phyloP scores from a whole-genome alignment of 2,888 invertebrate species.

The Mythimna impura region DNA sequence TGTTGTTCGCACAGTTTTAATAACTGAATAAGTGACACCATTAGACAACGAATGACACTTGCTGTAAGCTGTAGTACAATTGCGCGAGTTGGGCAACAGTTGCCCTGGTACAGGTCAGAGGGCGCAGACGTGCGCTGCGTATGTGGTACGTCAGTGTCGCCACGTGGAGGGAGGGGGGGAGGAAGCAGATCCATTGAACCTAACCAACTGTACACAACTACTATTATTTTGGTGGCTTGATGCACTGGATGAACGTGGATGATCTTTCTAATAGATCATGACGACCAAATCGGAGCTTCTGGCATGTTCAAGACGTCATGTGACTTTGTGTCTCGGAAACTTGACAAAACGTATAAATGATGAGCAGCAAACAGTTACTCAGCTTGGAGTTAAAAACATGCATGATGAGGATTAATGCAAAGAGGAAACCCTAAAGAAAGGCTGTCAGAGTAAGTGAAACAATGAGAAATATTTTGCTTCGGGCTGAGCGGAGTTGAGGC shows the following conservation, averaged over 20 bases:
- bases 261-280: not conserved
- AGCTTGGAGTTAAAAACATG: not conserved
- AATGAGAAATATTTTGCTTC: not conserved
- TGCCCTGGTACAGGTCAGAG: constrained; percentile 13
- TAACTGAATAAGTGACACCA: not conserved
- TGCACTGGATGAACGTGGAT: not conserved
- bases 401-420: not conserved
- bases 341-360: not conserved
- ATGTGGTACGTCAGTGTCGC: not conserved
- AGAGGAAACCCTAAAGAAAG: not conserved
- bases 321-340: not conserved
- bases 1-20: not conserved
- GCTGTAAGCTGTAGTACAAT: too few relatives aligned
- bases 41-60: not conserved
- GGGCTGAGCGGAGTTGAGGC: not conserved
- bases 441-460: not conserved
- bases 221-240: not conserved
- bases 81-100: not conserved
- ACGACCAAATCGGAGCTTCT: not conserved
- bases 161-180: not conserved
- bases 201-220: not conserved
- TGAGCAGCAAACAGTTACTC: not conserved
- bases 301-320: not conserved
- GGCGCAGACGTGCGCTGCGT: constrained; percentile 16
- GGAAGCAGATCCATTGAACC: not conserved